Conservation (phyloP, 1,140 invertebrate genomes). For the Lepidurus arcticus region DNA sequence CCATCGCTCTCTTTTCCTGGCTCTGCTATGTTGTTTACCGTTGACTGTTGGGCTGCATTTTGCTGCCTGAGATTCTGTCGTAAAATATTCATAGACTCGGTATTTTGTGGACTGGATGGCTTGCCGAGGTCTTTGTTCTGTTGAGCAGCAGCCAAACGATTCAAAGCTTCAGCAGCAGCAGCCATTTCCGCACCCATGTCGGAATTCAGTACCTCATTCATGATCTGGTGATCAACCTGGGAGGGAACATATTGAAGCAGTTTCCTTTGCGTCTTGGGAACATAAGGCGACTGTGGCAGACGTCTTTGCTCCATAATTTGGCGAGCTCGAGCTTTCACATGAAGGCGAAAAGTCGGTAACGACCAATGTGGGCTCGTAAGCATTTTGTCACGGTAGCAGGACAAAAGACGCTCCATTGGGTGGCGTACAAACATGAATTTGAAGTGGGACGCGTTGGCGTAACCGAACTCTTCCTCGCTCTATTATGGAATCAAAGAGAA, state of each 20-base stretch:
- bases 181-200: slow-evolving; percentile 7
- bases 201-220: neutral
- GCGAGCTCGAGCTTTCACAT: slow-evolving; percentile 33
- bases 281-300: slow-evolving; percentile 23
- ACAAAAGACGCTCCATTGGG: slow-evolving; percentile 43
- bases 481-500: slow-evolving; percentile 32
- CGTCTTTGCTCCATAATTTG: slow-evolving; percentile 36
- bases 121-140: slow-evolving; percentile 4
- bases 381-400: slow-evolving; percentile 42
- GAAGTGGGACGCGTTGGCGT: slow-evolving; percentile 39
- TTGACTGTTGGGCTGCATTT: neutral
- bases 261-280: neutral
- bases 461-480: slow-evolving; percentile 37
- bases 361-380: slow-evolving; percentile 33
- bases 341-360: slow-evolving; percentile 34
- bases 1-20: neutral
- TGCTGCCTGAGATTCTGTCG: slow-evolving; percentile 23
- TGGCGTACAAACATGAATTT: slow-evolving; percentile 44
- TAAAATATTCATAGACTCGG: neutral
- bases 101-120: neutral
- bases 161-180: neutral
- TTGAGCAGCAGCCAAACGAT: slow-evolving; percentile 7
- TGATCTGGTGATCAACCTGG: slow-evolving; percentile 5
- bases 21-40: neutral
- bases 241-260: neutral